These are phyloP conservation scores for Diuraphis noxia DNA, from an alignment of 1,140 invertebrate genomes.

Conservation along the genomic window DNA sequence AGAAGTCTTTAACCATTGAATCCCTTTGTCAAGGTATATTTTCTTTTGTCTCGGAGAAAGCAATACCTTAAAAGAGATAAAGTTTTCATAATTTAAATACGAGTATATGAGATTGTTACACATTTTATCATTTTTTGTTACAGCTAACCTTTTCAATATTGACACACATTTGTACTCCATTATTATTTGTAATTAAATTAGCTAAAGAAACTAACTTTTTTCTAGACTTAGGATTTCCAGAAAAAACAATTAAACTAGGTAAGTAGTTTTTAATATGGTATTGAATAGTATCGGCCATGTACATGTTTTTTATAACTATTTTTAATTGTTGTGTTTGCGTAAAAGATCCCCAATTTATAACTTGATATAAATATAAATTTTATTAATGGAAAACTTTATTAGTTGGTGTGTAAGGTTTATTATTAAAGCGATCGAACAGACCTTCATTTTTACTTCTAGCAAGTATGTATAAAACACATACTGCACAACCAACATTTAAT, in stretches of 20 bases:
- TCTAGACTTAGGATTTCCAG: conserved; percentile 77
- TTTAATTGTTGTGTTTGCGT: conserved; percentile 97
- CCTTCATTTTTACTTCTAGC: conserved; percentile 90
- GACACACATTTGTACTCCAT: conserved; percentile 87
- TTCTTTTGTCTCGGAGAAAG: neutral
- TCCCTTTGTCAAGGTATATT: neutral
- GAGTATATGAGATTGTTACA: no score
- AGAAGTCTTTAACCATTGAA: conserved; percentile 61
- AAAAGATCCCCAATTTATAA: conserved; percentile 95
- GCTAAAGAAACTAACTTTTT: conserved; percentile 89
- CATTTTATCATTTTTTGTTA: neutral
- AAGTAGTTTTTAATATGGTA: conserved; percentile 97
- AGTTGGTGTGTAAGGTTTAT: conserved; percentile 61
- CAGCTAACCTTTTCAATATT: conserved; percentile 77
- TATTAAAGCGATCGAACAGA: conserved; percentile 59
- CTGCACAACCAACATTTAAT: conserved; percentile 84
- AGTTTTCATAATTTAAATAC: neutral
- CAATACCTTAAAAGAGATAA: neutral
- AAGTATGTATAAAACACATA: conserved; percentile 84
- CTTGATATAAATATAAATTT: neutral
- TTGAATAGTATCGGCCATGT: conserved; percentile 78
- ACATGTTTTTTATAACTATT: conserved; percentile 79
- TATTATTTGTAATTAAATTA: conserved; percentile 87
- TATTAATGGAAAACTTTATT: neutral
- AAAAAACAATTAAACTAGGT: conserved; percentile 85